Conservation (phyloP, 2,888 invertebrate genomes). For the Cerceris ruficornis region DNA sequence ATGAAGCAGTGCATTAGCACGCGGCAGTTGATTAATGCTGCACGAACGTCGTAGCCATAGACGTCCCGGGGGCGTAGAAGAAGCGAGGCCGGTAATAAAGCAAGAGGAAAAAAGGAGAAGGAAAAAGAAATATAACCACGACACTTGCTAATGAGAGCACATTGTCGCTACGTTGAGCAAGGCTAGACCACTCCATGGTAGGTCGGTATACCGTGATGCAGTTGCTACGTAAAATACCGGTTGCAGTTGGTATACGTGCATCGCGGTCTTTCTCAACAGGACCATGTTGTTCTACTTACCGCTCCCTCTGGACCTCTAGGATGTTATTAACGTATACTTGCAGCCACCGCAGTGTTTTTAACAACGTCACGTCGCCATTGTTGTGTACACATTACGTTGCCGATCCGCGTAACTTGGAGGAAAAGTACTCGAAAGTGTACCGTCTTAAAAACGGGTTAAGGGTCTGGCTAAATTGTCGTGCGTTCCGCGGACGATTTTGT, state of each 20-base stretch:
- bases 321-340: conserved; percentile 34
- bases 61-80: background rate
- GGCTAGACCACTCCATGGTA: conserved; percentile 6
- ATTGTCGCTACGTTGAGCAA: conserved; percentile 18
- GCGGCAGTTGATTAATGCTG: background rate
- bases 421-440: background rate
- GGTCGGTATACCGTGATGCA: background rate
- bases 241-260: background rate
- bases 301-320: conserved; percentile 21
- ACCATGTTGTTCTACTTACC: conserved; percentile 30
- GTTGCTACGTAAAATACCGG: conserved; percentile 4
- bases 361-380: background rate
- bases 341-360: conserved; percentile 18
- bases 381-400: background rate
- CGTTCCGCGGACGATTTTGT: conserved; percentile 1
- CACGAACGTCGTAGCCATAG: background rate
- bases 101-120: conserved; percentile 1
- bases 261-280: background rate
- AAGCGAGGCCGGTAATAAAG: too few species aligned
- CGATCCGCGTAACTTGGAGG: background rate
- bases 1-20: background rate
- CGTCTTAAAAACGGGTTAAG: background rate
- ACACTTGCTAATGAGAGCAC: conserved; percentile 40
- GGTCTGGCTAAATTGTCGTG: background rate
- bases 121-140: background rate